Base-by-base conservation (phyloP, 2,888 invertebrate species). In the Patella depressa region DNA sequence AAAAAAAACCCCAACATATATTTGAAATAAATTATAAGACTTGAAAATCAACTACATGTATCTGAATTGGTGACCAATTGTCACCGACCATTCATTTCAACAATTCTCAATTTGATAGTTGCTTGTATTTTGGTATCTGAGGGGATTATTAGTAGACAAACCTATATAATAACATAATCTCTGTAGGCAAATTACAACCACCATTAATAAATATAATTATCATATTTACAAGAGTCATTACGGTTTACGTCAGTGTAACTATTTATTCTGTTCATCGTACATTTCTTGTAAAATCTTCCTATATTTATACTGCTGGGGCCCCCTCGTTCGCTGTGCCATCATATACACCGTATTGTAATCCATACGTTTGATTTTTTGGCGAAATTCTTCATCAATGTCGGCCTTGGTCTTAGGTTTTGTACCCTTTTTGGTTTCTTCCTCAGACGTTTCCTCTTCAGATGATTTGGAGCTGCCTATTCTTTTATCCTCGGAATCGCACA, bases 201-300 rank as follows among this genome's bases (percentile, higher is more conserved):
- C 45, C 45, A 45, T 45, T 45, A 45, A 45, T 45, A 45, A 9
- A 45, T 59, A 59, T 17, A 9, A 24, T 65, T 15, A 19, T 24
- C 24, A 24, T 9, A 19, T 65, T 15, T 19, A 19, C 19, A 65
- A 65, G 19, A 19, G 24, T 65, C 65, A 65, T 11, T 14, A 3
- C 12, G 24, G 11, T 11, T 12, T 3, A 65, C 9, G 2, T 17
- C n/a, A 19, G 19, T 12, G 19, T n/a, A 24, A 65, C 11, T 19
- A 19, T 65, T 65, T 65, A 14, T 65, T 65, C 15, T 65, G 65
- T 65, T 65, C 65, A 14, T 65, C 65, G 24, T 65, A 65, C 65
- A 65, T 65, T 24, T 65, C 65, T 24, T 65, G 65, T 12, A 65
- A 24, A 24, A 65, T 65, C 24, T 65, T 65, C 24, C 65, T 65